Evolutionary conservation across 2,113 vertebrate species (phyloP).

Genomic region (Protomyctophum bolini): DNA sequence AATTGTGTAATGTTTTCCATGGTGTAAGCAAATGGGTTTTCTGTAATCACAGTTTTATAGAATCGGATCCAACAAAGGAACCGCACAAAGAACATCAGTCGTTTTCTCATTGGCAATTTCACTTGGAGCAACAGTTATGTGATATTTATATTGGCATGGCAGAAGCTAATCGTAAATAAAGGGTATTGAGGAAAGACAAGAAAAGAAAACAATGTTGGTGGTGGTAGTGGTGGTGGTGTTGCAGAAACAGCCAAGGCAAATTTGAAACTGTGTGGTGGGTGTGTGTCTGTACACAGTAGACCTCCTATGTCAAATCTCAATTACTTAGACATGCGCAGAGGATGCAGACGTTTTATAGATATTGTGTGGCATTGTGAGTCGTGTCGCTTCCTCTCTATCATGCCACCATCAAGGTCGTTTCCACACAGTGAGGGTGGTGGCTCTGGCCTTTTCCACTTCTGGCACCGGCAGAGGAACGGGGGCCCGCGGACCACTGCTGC

Average conservation of each 20-base stretch:
- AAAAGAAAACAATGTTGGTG: slow-evolving; percentile 29
- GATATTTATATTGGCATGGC: slow-evolving; percentile 35
- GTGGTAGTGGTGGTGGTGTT: slow-evolving; percentile 50
- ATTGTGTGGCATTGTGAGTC: slow-evolving; percentile 72
- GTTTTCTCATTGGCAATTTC: not conserved
- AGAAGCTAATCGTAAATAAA: slow-evolving; percentile 14
- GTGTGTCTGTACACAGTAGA: slow-evolving; percentile 14
- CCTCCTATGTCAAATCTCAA: slow-evolving; percentile 60
- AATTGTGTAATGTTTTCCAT: no score
- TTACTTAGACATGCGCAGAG: slow-evolving; percentile 48
- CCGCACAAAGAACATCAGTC: no score
- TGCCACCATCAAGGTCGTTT: slow-evolving; percentile 78
- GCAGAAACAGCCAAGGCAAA: slow-evolving; percentile 59
- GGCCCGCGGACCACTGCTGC: slow-evolving; percentile 73
- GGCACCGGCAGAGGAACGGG: slow-evolving; percentile 72
- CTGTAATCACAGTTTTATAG: no score
- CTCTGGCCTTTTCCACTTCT: slow-evolving; percentile 76
- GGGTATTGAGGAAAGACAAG: not conserved
- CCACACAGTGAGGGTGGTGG: slow-evolving; percentile 74
- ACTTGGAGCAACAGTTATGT: slow-evolving; percentile 29
- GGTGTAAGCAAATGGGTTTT: no score
- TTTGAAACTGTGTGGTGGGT: slow-evolving; percentile 37
- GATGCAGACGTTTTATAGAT: slow-evolving; percentile 73
- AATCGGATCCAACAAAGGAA: no score
- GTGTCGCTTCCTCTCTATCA: slow-evolving; percentile 76